Evolutionary conservation across 2,113 vertebrate species (phyloP).

Genomic region (Setophaga petechia): DNA sequence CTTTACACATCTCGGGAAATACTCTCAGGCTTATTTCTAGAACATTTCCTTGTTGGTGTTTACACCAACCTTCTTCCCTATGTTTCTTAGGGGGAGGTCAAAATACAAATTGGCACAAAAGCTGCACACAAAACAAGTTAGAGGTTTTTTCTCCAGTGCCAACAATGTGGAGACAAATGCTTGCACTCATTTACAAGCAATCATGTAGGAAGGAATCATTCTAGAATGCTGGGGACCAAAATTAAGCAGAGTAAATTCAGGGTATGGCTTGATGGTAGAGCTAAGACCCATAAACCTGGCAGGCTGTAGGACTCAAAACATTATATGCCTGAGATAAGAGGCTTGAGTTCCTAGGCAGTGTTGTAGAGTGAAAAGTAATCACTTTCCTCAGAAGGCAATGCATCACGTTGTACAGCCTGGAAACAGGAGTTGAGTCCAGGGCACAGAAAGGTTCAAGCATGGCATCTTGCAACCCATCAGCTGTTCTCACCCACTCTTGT

Average conservation of each 20-base stretch:
- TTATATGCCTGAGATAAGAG: not conserved
- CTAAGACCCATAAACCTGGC: not conserved
- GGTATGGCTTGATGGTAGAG: not conserved
- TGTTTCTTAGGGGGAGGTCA: not conserved
- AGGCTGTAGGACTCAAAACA: not conserved
- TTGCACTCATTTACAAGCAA: not conserved
- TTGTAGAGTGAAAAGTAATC: not conserved
- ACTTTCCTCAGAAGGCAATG: not conserved
- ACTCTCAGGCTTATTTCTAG: not conserved
- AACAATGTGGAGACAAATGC: not conserved
- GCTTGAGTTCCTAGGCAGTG: not conserved
- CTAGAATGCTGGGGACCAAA: not conserved
- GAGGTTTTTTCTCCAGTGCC: not conserved
- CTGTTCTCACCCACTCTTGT: not conserved
- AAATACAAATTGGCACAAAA: not conserved
- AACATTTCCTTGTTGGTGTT: not conserved
- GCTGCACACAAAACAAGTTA: not conserved
- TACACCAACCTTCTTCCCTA: not conserved
- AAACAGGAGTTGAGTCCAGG: not conserved
- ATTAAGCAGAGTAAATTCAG: not conserved
- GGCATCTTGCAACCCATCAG: not conserved
- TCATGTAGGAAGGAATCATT: not conserved
- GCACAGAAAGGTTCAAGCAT: not conserved
- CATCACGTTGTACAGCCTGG: not conserved
- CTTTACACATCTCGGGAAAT: not conserved